A percentile compares a stretch with the other conserved stretches of the same genome.
These are phyloP conservation scores for Epinephelus awoara DNA, from an alignment of 2,797 vertebrate species.

Conservation along the genomic window DNA sequence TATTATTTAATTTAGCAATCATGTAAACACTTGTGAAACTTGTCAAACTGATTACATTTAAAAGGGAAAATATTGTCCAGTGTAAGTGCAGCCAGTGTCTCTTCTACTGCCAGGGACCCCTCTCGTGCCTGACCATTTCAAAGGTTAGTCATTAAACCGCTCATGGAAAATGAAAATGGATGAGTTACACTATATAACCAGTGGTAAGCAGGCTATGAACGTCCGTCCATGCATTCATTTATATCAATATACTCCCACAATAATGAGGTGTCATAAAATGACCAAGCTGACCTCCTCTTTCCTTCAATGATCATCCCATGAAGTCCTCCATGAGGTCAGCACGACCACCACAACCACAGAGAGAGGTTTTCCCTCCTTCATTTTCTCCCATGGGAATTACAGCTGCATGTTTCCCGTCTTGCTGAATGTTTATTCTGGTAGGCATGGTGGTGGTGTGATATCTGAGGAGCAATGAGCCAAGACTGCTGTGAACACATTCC, in stretches of 20 bases:
- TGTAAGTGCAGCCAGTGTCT: conserved; percentile 20
- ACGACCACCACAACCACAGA: conserved; percentile 60
- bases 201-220: conserved; percentile 32
- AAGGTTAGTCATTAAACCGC: conserved; percentile 32
- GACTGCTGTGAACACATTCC: conserved; percentile 66
- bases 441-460: conserved; percentile 75
- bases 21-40: conserved; percentile 4
- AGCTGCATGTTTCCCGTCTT: conserved; percentile 59
- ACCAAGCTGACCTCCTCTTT: conserved; percentile 61
- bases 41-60: conserved; percentile 12
- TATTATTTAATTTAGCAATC: conserved; percentile 21
- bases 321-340: conserved; percentile 66
- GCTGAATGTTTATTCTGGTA: conserved; percentile 67
- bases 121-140: conserved; percentile 36
- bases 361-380: conserved; percentile 36
- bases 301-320: conserved; percentile 43
- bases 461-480: conserved; percentile 72
- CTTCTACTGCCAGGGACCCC: conserved; percentile 7
- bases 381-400: conserved; percentile 68
- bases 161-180: conserved; percentile 20
- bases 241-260: conserved; percentile 51
- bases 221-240: conserved; percentile 27
- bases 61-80: background rate
- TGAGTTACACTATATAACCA: conserved; percentile 1
- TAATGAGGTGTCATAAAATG: conserved; percentile 59